Evolutionary conservation across 2,888 invertebrate genomes (phyloP), one percentile per base, ranked within the genome.

Genomic region (Apamea epomidion): DNA sequence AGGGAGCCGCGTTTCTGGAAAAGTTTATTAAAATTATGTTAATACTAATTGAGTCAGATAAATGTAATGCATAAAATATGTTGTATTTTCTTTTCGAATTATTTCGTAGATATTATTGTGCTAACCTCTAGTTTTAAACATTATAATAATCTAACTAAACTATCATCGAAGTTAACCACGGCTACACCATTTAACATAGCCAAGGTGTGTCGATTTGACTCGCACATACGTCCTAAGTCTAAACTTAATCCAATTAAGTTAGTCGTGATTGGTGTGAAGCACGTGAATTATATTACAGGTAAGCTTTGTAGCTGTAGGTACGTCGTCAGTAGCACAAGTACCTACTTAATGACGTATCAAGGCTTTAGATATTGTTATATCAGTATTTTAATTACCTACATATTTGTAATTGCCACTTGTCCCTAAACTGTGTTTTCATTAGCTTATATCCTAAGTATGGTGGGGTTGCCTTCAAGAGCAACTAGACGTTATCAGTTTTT

Each of bases 1-100:
- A 95, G 92, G 85, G 96, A 96, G 92, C 95, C 95, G 91, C 96
- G 95, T 93, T 95, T 95, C 97, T 97, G 94, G 25, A 94, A 95
- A 78, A 51, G 16, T 16, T 37, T 64, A 77, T 80, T 54, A n/a
- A 21, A 58, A 74, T 69, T 10, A 51, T 65, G 37, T 70, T 71
- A 69, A 12, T 48, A 74, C 29, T n/a, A 18, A 48, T 74, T 18
- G 1, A 37, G 21, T 5, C 4, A 21, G 5, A 62, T 29, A 29
- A 62, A 69, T 29, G 18, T 10, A 37, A 37, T 18, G 6, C 51
- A 37, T 54, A 16, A 58, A 16, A 37, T 54, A 37, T 10, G 29
- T 29, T n/a, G 29, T 69, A n/a, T 45, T 45, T 14, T 5, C 1
- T 72, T 42, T 42, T 73, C 8, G 62, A n/a, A 42, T 42, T 42